Percentiles rank a stretch among this genome's conserved stretches.
phyloP scores from a whole-genome alignment of 2,888 invertebrate species.

The Abscondita cerata region DNA sequence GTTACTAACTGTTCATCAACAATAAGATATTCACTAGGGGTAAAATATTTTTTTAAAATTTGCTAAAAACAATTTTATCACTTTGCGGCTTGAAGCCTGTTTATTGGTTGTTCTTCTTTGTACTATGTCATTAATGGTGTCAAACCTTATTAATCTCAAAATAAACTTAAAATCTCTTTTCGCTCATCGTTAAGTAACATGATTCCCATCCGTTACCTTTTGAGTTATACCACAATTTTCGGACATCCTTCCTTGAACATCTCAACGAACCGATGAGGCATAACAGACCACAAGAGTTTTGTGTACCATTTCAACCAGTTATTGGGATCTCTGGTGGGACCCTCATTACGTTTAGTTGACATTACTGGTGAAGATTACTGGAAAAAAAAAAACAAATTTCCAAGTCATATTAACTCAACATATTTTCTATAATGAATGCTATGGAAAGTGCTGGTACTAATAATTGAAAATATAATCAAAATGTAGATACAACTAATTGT shows the following conservation, averaged over 20 bases:
- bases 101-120: conserved; percentile 15
- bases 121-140: not conserved
- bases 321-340: no score
- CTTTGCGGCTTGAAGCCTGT: conserved; percentile 26
- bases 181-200: not conserved
- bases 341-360: no score
- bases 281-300: not conserved
- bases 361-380: no score
- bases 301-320: no score
- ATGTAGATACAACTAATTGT: no score
- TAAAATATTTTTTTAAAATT: conserved; percentile 27
- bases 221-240: not conserved
- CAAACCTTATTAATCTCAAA: not conserved
- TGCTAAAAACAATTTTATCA: conserved; percentile 22
- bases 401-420: no score
- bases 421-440: no score
- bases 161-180: conserved; percentile 1
- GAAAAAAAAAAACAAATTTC: no score
- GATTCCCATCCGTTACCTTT: not conserved
- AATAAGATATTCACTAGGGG: conserved; percentile 17
- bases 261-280: not conserved
- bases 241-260: not conserved
- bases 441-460: no score
- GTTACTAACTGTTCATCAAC: conserved; percentile 28
- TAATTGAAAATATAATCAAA: no score